phyloP scores from a whole-genome alignment of 2,888 invertebrate genomes.

The Taphrorychus bicolor region DNA sequence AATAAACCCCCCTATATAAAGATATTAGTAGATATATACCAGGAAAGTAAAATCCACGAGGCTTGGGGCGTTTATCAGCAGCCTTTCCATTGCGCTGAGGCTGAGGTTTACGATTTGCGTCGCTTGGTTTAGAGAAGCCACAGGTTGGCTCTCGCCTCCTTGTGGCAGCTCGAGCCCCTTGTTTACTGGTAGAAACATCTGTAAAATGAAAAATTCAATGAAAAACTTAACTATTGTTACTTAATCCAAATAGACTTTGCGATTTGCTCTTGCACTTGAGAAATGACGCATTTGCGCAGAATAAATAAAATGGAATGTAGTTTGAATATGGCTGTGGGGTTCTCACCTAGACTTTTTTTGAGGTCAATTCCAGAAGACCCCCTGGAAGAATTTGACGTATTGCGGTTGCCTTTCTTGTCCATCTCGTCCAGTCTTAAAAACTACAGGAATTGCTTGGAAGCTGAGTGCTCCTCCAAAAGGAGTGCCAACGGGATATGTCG shows the following conservation, averaged over 20 bases:
- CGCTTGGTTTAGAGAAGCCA: slow-evolving; percentile 65
- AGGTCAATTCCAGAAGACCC: slow-evolving; percentile 72
- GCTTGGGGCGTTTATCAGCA: slow-evolving; percentile 75
- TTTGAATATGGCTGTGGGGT: no score
- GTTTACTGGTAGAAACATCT: slow-evolving; percentile 65
- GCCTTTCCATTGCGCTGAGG: slow-evolving; percentile 69
- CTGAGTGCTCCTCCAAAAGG: slow-evolving; percentile 75
- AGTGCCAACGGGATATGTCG: slow-evolving; percentile 72
- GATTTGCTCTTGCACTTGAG: not conserved
- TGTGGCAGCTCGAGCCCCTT: slow-evolving; percentile 68
- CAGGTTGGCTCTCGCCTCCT: slow-evolving; percentile 70
- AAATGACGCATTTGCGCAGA: slow-evolving; percentile 24
- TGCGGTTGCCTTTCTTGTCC: slow-evolving; percentile 80
- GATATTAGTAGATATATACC: no score
- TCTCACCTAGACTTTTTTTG: slow-evolving; percentile 63
- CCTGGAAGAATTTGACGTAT: slow-evolving; percentile 73
- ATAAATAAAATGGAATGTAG: no score
- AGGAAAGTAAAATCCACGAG: slow-evolving; percentile 66
- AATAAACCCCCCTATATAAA: no score
- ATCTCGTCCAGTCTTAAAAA: slow-evolving; percentile 61
- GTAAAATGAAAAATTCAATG: slow-evolving; percentile 20
- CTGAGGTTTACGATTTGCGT: slow-evolving; percentile 72
- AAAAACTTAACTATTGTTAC: not conserved
- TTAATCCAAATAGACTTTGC: not conserved
- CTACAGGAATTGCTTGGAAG: slow-evolving; percentile 58